Evolutionary conservation across 2,113 vertebrate species (phyloP).

Genomic region (Hemicordylus capensis): DNA sequence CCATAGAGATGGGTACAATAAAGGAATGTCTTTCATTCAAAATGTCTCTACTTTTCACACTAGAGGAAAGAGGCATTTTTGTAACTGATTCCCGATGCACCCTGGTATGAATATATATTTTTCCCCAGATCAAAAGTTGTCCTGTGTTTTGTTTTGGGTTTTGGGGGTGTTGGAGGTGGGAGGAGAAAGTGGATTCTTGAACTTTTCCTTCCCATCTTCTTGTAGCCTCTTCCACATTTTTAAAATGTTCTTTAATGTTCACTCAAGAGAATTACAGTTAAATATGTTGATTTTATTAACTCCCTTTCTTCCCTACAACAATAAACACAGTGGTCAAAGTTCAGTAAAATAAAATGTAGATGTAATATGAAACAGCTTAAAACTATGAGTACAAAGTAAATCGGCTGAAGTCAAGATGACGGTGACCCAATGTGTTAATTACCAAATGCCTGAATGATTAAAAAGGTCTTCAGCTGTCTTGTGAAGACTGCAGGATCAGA

Average conservation of each 20-base stretch:
- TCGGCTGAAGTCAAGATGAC: not conserved
- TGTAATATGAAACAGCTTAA: not conserved
- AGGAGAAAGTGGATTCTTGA: not conserved
- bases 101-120: not conserved
- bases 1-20: not conserved
- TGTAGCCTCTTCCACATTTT: not conserved
- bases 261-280: not conserved
- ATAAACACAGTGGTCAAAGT: not conserved
- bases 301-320: not conserved
- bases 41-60: not conserved
- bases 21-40: not conserved
- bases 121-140: not conserved
- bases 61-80: not conserved
- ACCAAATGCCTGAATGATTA: not conserved
- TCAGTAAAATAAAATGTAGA: not conserved
- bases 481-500: not conserved
- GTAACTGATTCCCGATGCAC: not conserved
- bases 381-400: not conserved
- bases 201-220: not conserved
- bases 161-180: too few species aligned
- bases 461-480: not conserved
- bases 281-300: not conserved
- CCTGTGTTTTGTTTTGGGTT: not conserved
- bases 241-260: not conserved
- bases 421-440: not conserved